phyloP scores from a whole-genome alignment of 2,888 invertebrate genomes.

The Ornithoptera priamus region DNA sequence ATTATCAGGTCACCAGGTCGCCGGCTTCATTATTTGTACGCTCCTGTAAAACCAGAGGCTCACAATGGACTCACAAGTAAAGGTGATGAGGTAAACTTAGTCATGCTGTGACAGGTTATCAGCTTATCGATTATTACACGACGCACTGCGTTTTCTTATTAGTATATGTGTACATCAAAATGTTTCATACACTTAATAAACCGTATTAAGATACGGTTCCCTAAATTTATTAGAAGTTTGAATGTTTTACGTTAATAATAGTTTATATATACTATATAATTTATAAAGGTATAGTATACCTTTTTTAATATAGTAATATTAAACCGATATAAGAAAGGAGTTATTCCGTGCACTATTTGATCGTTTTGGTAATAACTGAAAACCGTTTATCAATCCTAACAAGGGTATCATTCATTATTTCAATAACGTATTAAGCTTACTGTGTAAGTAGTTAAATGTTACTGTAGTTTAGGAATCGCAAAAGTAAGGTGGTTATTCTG shows the following conservation, averaged over 20 bases:
- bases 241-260: neutral
- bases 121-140: neutral
- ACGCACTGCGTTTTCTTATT: too few species aligned
- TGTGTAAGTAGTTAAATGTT: constrained; percentile 27
- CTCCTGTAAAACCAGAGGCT: neutral
- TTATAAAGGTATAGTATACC: neutral
- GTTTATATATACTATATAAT: neutral
- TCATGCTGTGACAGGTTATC: neutral
- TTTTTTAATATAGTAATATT: too few species aligned
- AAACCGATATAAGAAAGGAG: neutral
- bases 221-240: neutral
- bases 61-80: neutral
- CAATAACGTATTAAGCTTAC: constrained; percentile 30
- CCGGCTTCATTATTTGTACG: neutral
- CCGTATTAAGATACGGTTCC: neutral
- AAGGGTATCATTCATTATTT: too few species aligned
- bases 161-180: too few species aligned
- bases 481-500: constrained; percentile 30
- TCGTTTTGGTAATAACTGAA: constrained; percentile 17
- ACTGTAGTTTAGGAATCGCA: constrained; percentile 6
- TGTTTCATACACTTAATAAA: neutral
- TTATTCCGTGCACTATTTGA: neutral
- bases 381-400: constrained; percentile 9
- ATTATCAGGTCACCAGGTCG: neutral
- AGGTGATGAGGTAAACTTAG: neutral